Evolutionary conservation across 2,797 vertebrate species (phyloP).

Genomic region (Myotis planiceps): DNA sequence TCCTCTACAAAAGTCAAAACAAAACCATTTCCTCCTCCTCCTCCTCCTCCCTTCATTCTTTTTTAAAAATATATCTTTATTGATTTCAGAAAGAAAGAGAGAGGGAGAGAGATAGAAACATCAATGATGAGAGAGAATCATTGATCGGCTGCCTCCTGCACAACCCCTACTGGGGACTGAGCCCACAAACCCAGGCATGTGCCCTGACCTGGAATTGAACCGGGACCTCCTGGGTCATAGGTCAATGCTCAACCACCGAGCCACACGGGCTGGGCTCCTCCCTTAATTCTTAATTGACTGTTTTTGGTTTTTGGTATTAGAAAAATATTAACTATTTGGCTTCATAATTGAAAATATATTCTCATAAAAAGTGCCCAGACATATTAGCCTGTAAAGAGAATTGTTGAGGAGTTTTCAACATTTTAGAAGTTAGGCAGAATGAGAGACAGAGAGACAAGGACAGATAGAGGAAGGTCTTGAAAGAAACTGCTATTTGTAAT

Average conservation of each 20-base stretch:
- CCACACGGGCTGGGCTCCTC: neutral
- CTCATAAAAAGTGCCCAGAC: neutral
- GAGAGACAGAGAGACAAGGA: too few species aligned
- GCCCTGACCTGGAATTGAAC: too few species aligned
- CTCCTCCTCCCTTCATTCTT: too few species aligned
- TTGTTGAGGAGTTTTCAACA: neutral
- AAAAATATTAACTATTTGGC: neutral
- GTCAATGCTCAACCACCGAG: too few species aligned
- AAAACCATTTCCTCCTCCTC: neutral
- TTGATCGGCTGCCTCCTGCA: too few species aligned
- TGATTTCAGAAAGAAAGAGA: too few species aligned
- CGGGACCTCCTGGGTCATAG: too few species aligned
- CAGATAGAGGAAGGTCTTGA: neutral
- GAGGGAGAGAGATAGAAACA: too few species aligned
- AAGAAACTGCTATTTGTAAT: neutral
- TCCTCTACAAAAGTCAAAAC: neutral
- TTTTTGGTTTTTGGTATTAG: neutral
- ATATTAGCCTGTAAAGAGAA: neutral
- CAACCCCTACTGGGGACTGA: too few species aligned
- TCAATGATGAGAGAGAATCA: too few species aligned
- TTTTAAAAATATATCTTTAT: neutral
- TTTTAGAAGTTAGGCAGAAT: neutral
- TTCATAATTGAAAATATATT: neutral
- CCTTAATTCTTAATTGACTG: neutral
- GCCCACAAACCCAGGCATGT: too few species aligned